Evolutionary conservation across 2,113 vertebrate genomes (phyloP).

Genomic region (Petroica traversi): DNA sequence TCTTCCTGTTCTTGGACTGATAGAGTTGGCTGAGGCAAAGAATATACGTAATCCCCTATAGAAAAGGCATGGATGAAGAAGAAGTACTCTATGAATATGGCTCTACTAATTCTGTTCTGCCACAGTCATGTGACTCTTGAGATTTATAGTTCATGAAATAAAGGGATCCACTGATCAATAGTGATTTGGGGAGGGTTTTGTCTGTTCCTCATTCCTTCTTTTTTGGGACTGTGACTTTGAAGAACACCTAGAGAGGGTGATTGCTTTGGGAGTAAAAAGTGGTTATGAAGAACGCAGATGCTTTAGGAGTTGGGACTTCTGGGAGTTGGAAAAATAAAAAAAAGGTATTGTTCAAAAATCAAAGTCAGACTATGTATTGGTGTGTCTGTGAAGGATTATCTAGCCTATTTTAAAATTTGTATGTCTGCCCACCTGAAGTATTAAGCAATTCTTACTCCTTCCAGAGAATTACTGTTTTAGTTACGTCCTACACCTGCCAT

Average conservation of each 20-base stretch:
- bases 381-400: neutral
- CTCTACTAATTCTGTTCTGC: neutral
- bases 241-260: neutral
- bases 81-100: neutral
- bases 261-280: neutral
- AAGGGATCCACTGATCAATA: neutral
- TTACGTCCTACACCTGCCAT: neutral
- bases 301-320: neutral
- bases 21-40: neutral
- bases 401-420: neutral
- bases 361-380: neutral
- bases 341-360: neutral
- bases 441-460: neutral
- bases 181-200: neutral
- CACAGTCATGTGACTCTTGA: neutral
- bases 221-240: neutral
- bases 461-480: neutral
- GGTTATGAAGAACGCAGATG: neutral
- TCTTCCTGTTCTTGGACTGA: neutral
- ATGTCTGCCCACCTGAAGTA: neutral
- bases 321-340: neutral
- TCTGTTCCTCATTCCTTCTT: neutral
- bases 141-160: neutral
- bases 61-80: neutral
- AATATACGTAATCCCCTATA: rapidly evolving